Percentiles rank a stretch among this genome's conserved stretches.
Evolutionary conservation across 2,113 vertebrate species (phyloP).

Genomic region (Lethenteron camtschaticum): DNA sequence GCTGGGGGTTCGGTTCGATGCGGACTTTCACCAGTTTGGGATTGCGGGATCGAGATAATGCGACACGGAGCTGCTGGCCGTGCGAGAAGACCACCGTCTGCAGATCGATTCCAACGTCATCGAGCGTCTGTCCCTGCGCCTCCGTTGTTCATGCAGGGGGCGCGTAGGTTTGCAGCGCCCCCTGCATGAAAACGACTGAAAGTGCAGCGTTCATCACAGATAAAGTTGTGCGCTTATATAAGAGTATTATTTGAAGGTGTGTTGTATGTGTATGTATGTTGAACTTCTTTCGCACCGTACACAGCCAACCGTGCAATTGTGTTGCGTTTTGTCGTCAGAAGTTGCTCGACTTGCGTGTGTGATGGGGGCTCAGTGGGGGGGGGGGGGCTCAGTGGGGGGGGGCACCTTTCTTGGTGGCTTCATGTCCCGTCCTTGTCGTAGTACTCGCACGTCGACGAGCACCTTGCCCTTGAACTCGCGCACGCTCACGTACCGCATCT

Average conservation of each 20-base stretch:
- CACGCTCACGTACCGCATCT: conserved; percentile 82
- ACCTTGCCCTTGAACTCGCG: conserved; percentile 89
- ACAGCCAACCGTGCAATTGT: neutral
- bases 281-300: neutral
- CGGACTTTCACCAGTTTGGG: too few species aligned
- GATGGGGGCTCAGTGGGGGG: neutral
- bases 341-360: neutral
- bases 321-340: neutral
- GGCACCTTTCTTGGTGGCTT: conserved; percentile 83
- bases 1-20: too few species aligned
- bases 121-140: too few species aligned
- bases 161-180: too few species aligned
- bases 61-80: too few species aligned
- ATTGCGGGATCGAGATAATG: too few species aligned
- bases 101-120: too few species aligned
- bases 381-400: neutral
- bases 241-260: neutral
- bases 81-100: too few species aligned
- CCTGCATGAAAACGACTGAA: too few species aligned
- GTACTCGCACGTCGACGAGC: conserved; percentile 83
- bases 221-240: neutral
- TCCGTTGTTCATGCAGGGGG: too few species aligned
- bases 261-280: neutral
- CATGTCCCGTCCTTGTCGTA: conserved; percentile 92
- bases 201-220: neutral